Base-by-base conservation (phyloP, 2,113 vertebrate genomes). In the Hylia prasina region DNA sequence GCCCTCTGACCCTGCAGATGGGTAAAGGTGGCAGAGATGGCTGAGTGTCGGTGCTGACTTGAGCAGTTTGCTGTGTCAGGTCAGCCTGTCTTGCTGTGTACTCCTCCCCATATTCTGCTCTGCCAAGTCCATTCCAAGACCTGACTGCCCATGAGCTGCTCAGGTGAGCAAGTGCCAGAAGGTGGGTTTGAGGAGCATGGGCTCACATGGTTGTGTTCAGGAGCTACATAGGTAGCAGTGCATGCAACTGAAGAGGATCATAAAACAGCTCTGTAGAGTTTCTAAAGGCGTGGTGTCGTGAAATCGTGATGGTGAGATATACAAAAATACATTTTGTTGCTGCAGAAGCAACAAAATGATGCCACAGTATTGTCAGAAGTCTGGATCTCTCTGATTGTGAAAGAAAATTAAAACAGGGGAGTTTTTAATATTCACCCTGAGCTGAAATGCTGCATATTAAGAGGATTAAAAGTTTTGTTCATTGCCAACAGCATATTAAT, bases 141-240 rank as follows among this genome's bases (percentile, higher is more conserved):
- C 33, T 14, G 19, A 33, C 6, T 88, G 15, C 33, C 50, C 12
- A 2, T 4, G 7, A 4, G 6, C 65, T 1, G 0, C 73, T 88
- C 20, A 2, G 35, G 40, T 85, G 33, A 17, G 30, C 0, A 0
- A 23, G 76, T 65, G 15, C 23, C 65, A 27, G 7, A 44, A 27
- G 31, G 18, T 15, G 15, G 3, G 1, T 73, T 60, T 78, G 11
- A 22, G 71, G 37, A 42, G 27, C 51, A 11, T 0, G 1, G 22
- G 51, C 51, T 65, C 22, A 11, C 25, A 0, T 13, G 11, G 16
- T 3, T 0, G 1, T 1, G 2, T 39, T 77, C 19, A 10, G 33
- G 44, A 72, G 53, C 42, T n/a, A 45, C 5, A 1, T 28, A 6
- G 11, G 22, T 6, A 40, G 45, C 8, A 3, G 50, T 56, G 50